These are phyloP conservation scores for Oryzias javanicus DNA, from an alignment of 2,113 vertebrate species.

Conservation along the genomic window DNA sequence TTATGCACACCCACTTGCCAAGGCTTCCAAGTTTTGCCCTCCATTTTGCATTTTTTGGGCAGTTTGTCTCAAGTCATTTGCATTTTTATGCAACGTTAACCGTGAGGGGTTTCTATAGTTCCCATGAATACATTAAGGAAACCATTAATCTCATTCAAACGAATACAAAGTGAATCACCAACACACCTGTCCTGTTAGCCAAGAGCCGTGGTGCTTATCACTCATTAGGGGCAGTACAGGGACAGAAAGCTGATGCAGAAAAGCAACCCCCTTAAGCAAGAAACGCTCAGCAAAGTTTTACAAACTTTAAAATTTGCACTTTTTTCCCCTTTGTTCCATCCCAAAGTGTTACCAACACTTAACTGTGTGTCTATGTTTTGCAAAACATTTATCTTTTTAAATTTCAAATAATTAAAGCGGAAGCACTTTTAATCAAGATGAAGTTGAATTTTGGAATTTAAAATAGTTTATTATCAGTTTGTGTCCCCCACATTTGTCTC, in stretches of 20 bases:
- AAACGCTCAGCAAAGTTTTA: conserved; percentile 8
- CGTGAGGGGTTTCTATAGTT: conserved; percentile 69
- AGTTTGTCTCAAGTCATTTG: conserved; percentile 73
- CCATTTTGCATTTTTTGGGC: conserved; percentile 60
- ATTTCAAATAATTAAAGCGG: too few species aligned
- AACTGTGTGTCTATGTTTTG: too few species aligned
- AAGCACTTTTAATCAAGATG: too few species aligned
- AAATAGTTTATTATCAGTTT: too few species aligned
- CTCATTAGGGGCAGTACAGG: conserved; percentile 45
- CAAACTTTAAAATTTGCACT: background rate
- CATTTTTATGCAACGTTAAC: conserved; percentile 80
- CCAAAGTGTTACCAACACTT: background rate
- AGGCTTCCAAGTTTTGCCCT: conserved; percentile 63
- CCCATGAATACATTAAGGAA: conserved; percentile 75
- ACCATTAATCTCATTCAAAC: conserved; percentile 74
- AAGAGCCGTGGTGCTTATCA: conserved; percentile 51
- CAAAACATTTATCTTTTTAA: too few species aligned
- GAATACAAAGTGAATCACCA: conserved; percentile 66
- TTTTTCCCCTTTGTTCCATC: background rate
- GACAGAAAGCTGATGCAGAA: conserved; percentile 36
- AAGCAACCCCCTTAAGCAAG: conserved; percentile 24
- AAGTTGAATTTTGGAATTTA: too few species aligned
- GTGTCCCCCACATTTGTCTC: too few species aligned
- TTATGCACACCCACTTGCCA: conserved; percentile 76
- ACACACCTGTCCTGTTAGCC: conserved; percentile 64